These are phyloP conservation scores for Menidia beryllina DNA, from an alignment of 2,113 vertebrate genomes.

Conservation along the genomic window DNA sequence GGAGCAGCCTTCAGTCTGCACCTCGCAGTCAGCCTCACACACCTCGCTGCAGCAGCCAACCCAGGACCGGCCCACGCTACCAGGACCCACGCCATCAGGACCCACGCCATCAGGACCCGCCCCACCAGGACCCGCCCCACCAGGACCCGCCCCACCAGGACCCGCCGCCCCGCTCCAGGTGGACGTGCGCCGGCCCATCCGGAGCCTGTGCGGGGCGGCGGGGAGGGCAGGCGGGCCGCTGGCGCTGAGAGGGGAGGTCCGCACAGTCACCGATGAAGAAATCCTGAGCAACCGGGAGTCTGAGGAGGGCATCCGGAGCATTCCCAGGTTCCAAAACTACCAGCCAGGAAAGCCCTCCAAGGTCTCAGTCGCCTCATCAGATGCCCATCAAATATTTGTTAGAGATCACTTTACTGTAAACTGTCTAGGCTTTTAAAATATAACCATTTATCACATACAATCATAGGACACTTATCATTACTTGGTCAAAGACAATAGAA, in stretches of 20 bases:
- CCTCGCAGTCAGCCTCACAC: neutral
- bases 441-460: too few species aligned
- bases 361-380: conserved; percentile 69
- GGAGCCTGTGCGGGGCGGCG: conserved; percentile 69
- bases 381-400: too few species aligned
- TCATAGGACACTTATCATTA: too few species aligned
- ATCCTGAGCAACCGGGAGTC: conserved; percentile 87
- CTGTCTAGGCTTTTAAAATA: too few species aligned
- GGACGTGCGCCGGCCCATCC: conserved; percentile 77
- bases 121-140: conserved; percentile 47
- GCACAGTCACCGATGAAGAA: conserved; percentile 86
- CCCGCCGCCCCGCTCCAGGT: conserved; percentile 63
- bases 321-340: conserved; percentile 90
- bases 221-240: conserved; percentile 46
- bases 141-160: conserved; percentile 47
- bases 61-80: conserved; percentile 48
- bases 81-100: conserved; percentile 34
- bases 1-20: fast-evolving
- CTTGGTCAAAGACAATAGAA: too few species aligned
- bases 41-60: conserved; percentile 13
- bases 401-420: too few species aligned
- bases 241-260: conserved; percentile 84
- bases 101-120: too few species aligned
- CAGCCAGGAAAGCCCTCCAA: conserved; percentile 87
- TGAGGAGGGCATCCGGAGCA: conserved; percentile 85